Evolutionary conservation across 53 echinoderm and acorn worm species (phyloP), one percentile per base, ranked within the genome.

Genomic region (Apostichopus leukothele): DNA sequence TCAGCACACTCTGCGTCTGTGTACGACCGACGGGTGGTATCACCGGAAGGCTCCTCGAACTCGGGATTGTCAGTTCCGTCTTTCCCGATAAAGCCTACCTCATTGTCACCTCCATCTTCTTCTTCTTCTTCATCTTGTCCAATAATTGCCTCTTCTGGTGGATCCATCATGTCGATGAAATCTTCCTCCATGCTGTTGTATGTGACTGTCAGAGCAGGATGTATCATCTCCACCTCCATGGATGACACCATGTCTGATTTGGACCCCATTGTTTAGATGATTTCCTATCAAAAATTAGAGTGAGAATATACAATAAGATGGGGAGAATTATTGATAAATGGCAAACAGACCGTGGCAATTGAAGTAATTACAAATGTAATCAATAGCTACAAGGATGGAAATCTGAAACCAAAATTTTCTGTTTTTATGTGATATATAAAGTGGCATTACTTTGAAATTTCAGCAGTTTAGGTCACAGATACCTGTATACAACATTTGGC

Each of bases 131-230:
- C 71, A 16, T 18, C 71, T 71, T 71, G n/a, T 6, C 71, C 71
- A 18, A 71, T 71, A 71, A 19, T 19, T 71, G 71, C 71, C 71
- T 71, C 71, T 71, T 71, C 71, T 19, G 71, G 18, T 71, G 88
- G 88, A 75, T 87, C 88, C 11, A 87, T 87, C 88, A 87, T 87
- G 19, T 87, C 88, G 53, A 87, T 87, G 52, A 87, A 74, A 87
- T 87, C 88, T 53, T 75, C 88, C 88, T 86, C 52, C 54, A 22
- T 25, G 83, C 55, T 52, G n/a, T 87, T 21, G 22, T 85, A 85
- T 67, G 19, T 67, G 23, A 85, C 51, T 19, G 61, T 21, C 18
- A 67, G 67, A 50, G 85, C 85, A 59, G 52, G 88, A 52, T 75
- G 75, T 73, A 87, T 73, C 9, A 57, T 74, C 75, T 74, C 74